Percentiles rank a stretch among this genome's conserved stretches.
Evolutionary conservation across 2,113 vertebrate genomes (phyloP).

Genomic region (Pollachius pollachius): DNA sequence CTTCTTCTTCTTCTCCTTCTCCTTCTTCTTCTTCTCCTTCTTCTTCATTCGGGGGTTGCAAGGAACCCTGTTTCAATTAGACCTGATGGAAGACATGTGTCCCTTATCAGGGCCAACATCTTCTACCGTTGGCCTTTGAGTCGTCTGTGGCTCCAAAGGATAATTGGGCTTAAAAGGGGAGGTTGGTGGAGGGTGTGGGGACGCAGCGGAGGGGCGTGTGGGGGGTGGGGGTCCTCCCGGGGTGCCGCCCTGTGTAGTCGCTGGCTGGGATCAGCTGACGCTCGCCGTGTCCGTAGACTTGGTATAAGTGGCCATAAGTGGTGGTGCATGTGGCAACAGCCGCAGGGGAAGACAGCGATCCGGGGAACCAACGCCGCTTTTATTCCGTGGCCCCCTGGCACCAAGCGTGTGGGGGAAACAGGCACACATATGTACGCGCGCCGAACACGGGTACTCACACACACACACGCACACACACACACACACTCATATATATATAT

Average conservation of each 20-base stretch:
- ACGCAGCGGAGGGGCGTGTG: too few species aligned
- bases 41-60: slow-evolving; percentile 20
- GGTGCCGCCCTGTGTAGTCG: slow-evolving; percentile 53
- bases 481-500: background rate
- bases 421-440: slow-evolving; percentile 4
- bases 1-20: too few species aligned
- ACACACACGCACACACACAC: background rate
- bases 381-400: slow-evolving; percentile 41
- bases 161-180: slow-evolving; percentile 68
- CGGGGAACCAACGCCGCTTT: slow-evolving; percentile 25
- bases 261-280: slow-evolving; percentile 60
- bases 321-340: slow-evolving; percentile 51
- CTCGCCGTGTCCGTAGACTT: slow-evolving; percentile 43
- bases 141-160: slow-evolving; percentile 57
- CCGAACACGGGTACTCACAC: background rate
- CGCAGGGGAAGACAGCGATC: slow-evolving; percentile 47
- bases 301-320: slow-evolving; percentile 57
- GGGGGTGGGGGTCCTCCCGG: slow-evolving; percentile 47
- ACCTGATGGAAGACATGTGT: slow-evolving; percentile 76
- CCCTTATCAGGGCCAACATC: slow-evolving; percentile 67
- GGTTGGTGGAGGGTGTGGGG: too few species aligned
- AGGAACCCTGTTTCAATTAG: slow-evolving; percentile 74
- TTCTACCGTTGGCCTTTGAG: slow-evolving; percentile 69
- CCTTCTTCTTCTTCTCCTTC: too few species aligned
- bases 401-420: background rate